Evolutionary conservation across 2,113 vertebrate genomes (phyloP).

Genomic region (Stictonetta naevosa): DNA sequence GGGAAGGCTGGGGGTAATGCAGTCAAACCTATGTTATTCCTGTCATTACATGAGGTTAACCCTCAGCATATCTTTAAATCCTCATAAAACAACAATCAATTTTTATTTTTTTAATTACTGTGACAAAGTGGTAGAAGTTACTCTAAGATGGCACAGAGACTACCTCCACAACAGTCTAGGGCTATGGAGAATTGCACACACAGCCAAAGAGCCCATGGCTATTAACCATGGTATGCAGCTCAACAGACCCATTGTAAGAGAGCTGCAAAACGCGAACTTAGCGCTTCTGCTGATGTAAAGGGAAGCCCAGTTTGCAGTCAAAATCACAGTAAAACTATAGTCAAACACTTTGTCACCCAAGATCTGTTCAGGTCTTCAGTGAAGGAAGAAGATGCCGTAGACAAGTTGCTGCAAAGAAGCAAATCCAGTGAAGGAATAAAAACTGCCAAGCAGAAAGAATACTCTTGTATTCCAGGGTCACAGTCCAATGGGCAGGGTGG

Average conservation of each 20-base stretch:
- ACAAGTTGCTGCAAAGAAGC: neutral
- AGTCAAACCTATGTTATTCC: neutral
- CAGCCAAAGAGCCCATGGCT: neutral
- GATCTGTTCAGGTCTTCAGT: neutral
- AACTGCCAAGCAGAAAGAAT: neutral
- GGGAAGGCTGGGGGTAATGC: neutral
- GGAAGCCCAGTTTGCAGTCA: neutral
- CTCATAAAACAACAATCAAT: neutral
- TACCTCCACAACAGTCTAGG: neutral
- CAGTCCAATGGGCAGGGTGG: neutral
- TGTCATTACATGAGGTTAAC: neutral
- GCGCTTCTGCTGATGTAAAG: neutral
- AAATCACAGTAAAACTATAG: neutral
- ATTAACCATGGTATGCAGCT: neutral
- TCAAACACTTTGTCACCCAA: neutral
- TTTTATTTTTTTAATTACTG: neutral
- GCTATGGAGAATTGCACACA: neutral
- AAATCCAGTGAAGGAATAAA: neutral
- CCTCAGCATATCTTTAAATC: neutral
- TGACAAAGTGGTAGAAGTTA: neutral
- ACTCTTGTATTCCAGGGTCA: neutral
- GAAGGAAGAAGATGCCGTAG: neutral
- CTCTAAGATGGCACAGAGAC: neutral
- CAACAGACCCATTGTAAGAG: neutral
- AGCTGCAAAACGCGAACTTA: neutral